These are phyloP conservation scores for Drosophila anomalata DNA, from an alignment of 2,888 invertebrate species.

Conservation along the genomic window DNA sequence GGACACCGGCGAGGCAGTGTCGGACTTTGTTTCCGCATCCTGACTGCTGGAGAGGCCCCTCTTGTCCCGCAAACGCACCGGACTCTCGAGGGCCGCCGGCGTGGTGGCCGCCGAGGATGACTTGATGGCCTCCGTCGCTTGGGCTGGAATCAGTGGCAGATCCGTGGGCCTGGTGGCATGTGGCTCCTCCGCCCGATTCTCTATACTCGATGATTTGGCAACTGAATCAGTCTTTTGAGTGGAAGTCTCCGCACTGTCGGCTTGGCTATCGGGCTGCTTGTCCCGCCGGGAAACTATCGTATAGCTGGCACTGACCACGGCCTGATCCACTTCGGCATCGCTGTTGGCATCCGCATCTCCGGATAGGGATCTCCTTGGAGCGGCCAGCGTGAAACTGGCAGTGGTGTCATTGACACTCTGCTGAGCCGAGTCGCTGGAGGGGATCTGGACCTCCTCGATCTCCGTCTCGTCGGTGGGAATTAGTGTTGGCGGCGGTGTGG, in stretches of 20 bases:
- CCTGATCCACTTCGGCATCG: conserved; percentile 46
- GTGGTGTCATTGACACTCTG: conserved; percentile 64
- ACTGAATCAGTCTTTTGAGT: conserved; percentile 69
- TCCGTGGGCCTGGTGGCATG: conserved; percentile 58
- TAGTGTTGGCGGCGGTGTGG: conserved; percentile 68
- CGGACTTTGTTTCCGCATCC: conserved; percentile 61
- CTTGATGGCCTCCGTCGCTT: conserved; percentile 27
- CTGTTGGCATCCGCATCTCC: conserved; percentile 33
- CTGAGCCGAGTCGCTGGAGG: conserved; percentile 17
- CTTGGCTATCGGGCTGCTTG: conserved; percentile 42
- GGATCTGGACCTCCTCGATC: conserved; percentile 57
- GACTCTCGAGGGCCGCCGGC: conserved; percentile 81
- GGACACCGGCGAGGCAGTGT: conserved; percentile 60
- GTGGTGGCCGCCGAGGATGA: conserved; percentile 65
- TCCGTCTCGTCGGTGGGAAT: conserved; percentile 78
- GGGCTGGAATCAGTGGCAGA: conserved; percentile 42
- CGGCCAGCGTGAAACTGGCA: conserved; percentile 79
- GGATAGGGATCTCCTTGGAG: conserved; percentile 53
- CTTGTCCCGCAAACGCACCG: conserved; percentile 82
- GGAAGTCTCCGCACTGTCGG: conserved; percentile 18
- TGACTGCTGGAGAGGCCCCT: conserved; percentile 74
- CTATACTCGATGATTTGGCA: conserved; percentile 27
- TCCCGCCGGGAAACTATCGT: conserved; percentile 78
- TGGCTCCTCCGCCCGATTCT: conserved; percentile 27
- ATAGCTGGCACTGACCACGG: conserved; percentile 77